Conservation (phyloP, 2,888 invertebrate species). For the Hesperia comma region DNA sequence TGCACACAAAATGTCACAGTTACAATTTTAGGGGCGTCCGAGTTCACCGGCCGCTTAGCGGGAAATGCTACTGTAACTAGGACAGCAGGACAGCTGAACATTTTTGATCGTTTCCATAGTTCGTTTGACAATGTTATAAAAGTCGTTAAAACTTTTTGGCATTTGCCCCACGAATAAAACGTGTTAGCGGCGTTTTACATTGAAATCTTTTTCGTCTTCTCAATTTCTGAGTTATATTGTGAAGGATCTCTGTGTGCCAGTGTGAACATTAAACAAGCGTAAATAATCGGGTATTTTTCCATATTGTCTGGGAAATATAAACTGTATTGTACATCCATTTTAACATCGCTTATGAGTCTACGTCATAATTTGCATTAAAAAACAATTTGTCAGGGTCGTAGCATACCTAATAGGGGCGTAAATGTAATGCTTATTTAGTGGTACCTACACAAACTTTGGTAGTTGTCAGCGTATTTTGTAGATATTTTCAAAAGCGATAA, state of each 20-base stretch:
- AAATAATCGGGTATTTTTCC: no score
- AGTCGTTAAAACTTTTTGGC: constrained; percentile 11
- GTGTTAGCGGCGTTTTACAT: not conserved
- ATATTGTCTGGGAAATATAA: no score
- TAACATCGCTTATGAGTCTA: not conserved
- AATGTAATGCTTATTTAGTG: not conserved
- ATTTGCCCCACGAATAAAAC: not conserved
- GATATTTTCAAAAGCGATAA: no score
- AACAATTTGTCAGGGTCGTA: not conserved
- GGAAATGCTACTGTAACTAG: constrained; percentile 9
- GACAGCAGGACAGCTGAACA: constrained; percentile 5
- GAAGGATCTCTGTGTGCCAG: not conserved
- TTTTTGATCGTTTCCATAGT: constrained; percentile 13
- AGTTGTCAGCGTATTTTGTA: no score
- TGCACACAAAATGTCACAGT: constrained; percentile 28
- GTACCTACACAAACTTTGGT: no score
- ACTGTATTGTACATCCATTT: no score
- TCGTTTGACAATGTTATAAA: constrained; percentile 10
- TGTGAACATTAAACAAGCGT: no score
- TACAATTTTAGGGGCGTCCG: constrained; percentile 13
- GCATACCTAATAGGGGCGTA: not conserved
- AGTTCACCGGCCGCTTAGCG: constrained; percentile 14
- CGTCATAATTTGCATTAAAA: not conserved
- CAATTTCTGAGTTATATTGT: not conserved
- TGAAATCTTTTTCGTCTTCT: not conserved